Base-by-base conservation (phyloP, 2,888 invertebrate genomes). In the Melieria picta region DNA sequence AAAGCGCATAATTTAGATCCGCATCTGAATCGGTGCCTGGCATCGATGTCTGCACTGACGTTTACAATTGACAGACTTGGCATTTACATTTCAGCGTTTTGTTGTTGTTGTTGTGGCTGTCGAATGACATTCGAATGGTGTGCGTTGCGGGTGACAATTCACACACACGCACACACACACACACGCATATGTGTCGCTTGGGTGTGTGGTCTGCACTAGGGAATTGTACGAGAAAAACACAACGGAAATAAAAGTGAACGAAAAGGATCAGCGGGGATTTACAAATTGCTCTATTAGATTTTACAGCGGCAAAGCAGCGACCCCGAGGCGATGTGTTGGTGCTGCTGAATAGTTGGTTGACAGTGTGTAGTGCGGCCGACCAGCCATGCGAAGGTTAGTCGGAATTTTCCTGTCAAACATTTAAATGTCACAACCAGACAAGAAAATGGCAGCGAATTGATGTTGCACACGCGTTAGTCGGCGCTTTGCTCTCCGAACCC, bases 1-100 rank as follows among this genome's bases (percentile, higher is more conserved):
- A 83, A 80, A 81, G 50, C 70, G 63, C 69, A 70, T 72, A 71
- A 74, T 60, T 70, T 66, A 47, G 46, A 58, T 65, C 46, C 56
- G 30, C 55, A 67, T 60, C 30, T 30, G 30, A 30, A 30, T 30
- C 30, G 30, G 30, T 30, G 30, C 30, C 30, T 30, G 30, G 30
- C 30, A 30, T 30, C 30, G 50, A 45, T 61, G 50, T 50, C 52
- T 52, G 30, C 47, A 45, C 60, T 16, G 60, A 43, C 42, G 67
- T 47, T 11, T 60, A 67, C 43, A 10, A 52, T 30, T 42, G 46
- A n/a, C 52, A 52, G 11, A 11, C 13, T 52, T 52, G 4, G 42
- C 30, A 30, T 30, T 30, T 30, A 30, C 30, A 30, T 30, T 30
- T 30, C 30, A 30, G 0, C 30, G 30, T 30, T 30, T 30, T n/a